Evolutionary conservation across 1,140 invertebrate species (phyloP).

Genomic region (Drosophila nannoptera): DNA sequence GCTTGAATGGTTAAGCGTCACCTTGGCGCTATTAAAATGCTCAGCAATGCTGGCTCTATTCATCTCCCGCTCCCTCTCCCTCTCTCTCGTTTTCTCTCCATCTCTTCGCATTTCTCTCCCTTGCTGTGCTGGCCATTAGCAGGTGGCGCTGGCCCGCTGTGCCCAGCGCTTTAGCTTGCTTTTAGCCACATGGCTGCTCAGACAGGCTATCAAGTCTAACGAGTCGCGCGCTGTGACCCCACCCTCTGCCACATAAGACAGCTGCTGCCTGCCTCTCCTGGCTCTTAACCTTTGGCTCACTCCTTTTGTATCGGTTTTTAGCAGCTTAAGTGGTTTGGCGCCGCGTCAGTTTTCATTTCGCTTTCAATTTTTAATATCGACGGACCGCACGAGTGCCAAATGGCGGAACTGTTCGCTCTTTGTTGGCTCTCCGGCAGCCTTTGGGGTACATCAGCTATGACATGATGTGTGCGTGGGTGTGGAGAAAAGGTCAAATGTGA

Average conservation of each 20-base stretch:
- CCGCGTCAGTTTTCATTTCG: constrained; percentile 63
- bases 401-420: constrained; percentile 15
- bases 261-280: not conserved
- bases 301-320: constrained; percentile 60
- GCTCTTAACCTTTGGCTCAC: constrained; percentile 1
- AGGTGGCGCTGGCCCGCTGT: constrained; percentile 36
- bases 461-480: not conserved
- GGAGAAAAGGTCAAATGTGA: not conserved
- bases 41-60: constrained; percentile 7
- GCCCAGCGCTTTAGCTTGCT: constrained; percentile 9
- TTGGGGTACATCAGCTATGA: not conserved
- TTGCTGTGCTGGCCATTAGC: constrained; percentile 42
- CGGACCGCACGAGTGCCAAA: constrained; percentile 44
- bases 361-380: constrained; percentile 60
- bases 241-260: not conserved
- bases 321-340: constrained; percentile 67
- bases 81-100: constrained; percentile 4
- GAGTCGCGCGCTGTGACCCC: constrained; percentile 28
- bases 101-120: constrained; percentile 1
- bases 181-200: constrained; percentile 31
- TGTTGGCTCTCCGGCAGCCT: not conserved
- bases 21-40: constrained; percentile 74
- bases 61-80: constrained; percentile 1
- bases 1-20: constrained; percentile 74
- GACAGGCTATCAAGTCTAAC: constrained; percentile 55